Evolutionary conservation across 2,888 invertebrate species (phyloP).

Genomic region (Eilema depressum): DNA sequence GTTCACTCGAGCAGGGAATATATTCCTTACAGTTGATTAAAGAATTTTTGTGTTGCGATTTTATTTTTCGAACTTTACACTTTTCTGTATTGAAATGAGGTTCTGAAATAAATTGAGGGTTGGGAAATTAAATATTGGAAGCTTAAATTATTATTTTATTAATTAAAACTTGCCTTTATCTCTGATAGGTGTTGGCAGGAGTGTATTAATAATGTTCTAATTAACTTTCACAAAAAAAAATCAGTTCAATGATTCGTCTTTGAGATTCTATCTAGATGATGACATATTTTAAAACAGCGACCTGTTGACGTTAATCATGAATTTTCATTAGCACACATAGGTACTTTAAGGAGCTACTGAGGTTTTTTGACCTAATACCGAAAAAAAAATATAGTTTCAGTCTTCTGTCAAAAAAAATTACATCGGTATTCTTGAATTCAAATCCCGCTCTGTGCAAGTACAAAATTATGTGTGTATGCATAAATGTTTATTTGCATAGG

Average conservation of each 20-base stretch:
- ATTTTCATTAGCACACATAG: too few species aligned
- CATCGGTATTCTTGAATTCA: too few species aligned
- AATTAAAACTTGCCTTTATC: neutral
- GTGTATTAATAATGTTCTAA: too few species aligned
- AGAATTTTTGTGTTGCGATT: neutral
- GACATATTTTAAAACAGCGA: neutral
- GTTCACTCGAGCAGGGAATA: constrained; percentile 9
- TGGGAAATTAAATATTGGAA: neutral
- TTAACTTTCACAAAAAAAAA: neutral
- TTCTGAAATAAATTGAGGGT: neutral
- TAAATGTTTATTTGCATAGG: too few species aligned
- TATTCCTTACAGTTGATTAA: neutral
- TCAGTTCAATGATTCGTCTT: too few species aligned
- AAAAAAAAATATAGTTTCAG: too few species aligned
- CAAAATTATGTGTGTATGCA: too few species aligned
- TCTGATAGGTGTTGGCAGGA: neutral
- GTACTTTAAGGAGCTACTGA: too few species aligned
- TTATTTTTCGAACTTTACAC: neutral
- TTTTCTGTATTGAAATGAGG: neutral
- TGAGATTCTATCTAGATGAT: neutral
- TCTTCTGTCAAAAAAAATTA: too few species aligned
- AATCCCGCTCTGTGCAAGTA: too few species aligned
- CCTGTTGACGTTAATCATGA: too few species aligned
- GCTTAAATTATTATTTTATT: neutral
- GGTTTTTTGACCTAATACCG: too few species aligned